phyloP scores from a whole-genome alignment of 2,888 invertebrate species.

The Mamestra brassicae region DNA sequence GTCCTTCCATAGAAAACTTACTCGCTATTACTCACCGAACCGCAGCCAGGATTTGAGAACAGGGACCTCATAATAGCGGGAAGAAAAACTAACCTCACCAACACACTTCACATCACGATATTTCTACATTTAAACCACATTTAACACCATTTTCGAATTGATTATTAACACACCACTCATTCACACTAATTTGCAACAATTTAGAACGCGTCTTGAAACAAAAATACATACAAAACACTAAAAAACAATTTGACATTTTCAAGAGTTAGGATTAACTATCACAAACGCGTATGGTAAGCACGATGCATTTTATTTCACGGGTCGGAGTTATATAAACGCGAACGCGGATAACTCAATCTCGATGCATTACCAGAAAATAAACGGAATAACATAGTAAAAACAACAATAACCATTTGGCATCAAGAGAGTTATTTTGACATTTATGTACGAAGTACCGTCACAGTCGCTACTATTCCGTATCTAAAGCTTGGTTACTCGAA shows the following conservation, averaged over 20 bases:
- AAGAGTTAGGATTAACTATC: constrained; percentile 72
- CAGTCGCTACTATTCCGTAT: constrained; percentile 47
- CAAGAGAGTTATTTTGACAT: constrained; percentile 87
- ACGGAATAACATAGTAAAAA: constrained; percentile 78
- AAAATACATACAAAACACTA: constrained; percentile 80
- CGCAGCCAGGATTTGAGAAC: constrained; percentile 77
- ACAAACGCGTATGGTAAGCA: constrained; percentile 66
- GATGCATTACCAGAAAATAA: constrained; percentile 73
- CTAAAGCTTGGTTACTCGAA: constrained; percentile 34
- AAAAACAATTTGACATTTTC: constrained; percentile 85
- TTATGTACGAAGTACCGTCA: constrained; percentile 69
- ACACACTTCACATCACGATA: constrained; percentile 75
- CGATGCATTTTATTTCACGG: constrained; percentile 56
- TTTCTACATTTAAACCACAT: constrained; percentile 64
- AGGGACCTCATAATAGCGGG: constrained; percentile 84
- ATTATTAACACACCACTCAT: constrained; percentile 58
- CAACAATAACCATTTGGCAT: constrained; percentile 86
- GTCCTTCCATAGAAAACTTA: constrained; percentile 83
- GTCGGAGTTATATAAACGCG: constrained; percentile 56
- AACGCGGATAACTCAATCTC: constrained; percentile 82
- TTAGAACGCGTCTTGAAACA: constrained; percentile 59
- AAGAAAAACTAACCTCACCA: constrained; percentile 88
- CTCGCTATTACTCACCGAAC: constrained; percentile 88
- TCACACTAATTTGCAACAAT: constrained; percentile 37
- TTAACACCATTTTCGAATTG: constrained; percentile 31